A percentile compares a stretch with the other conserved stretches of the same genome.
These are phyloP conservation scores for Vulpes lagopus DNA, from an alignment of 2,113 vertebrate genomes.

Conservation along the genomic window DNA sequence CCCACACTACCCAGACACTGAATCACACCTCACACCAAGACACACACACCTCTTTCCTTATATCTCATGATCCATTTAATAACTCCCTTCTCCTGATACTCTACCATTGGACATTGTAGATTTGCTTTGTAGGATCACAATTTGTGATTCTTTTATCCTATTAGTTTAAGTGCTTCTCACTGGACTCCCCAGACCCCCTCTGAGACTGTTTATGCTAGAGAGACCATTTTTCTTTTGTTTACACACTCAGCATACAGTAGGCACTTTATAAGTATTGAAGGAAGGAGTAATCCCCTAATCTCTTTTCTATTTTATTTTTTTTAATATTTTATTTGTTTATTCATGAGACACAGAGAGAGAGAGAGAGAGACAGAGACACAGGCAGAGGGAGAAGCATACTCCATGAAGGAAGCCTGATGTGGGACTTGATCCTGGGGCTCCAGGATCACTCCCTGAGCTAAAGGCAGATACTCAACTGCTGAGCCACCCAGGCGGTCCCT, in stretches of 20 bases:
- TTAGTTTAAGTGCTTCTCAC: neutral
- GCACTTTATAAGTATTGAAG: neutral
- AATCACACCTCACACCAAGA: neutral
- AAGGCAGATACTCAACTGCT: no score
- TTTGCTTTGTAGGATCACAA: neutral
- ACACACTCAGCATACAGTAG: neutral
- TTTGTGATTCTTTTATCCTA: neutral
- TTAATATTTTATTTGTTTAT: no score
- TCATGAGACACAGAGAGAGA: no score
- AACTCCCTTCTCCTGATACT: neutral
- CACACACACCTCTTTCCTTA: neutral
- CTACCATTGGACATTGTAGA: rapidly evolving
- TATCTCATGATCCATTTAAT: neutral
- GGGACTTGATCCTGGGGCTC: no score
- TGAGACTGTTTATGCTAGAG: neutral
- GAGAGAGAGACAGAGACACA: no score
- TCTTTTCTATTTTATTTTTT: neutral
- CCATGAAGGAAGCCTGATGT: no score
- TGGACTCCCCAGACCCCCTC: no score
- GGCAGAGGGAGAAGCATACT: no score
- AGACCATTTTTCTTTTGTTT: neutral
- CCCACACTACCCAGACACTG: no score
- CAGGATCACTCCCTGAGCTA: no score
- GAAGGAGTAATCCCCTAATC: neutral
- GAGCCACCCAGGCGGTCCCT: no score